These are phyloP conservation scores for Thoracochromis brauschi DNA, from an alignment of 2,113 vertebrate species.

Conservation along the genomic window DNA sequence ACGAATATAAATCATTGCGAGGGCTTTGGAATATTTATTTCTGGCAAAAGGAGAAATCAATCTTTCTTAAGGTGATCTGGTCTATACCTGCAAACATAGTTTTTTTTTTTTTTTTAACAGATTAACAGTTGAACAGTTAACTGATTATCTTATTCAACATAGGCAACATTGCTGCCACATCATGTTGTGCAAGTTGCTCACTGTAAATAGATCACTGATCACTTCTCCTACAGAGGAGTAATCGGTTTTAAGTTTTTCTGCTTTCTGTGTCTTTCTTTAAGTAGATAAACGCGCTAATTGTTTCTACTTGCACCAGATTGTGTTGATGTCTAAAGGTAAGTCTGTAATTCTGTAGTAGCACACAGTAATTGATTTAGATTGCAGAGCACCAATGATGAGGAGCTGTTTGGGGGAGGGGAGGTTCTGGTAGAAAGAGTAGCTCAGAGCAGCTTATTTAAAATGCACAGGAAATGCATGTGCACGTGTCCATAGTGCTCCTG, in stretches of 20 bases:
- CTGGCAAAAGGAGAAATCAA: neutral
- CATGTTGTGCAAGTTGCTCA: neutral
- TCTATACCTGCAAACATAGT: neutral
- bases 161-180: neutral
- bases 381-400: neutral
- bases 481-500: neutral
- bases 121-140: neutral
- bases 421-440: neutral
- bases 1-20: neutral
- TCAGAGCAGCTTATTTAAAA: neutral
- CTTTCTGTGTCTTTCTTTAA: neutral
- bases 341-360: neutral
- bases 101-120: neutral
- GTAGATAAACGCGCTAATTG: rapidly evolving
- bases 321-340: neutral
- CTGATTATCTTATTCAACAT: neutral
- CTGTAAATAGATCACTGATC: neutral
- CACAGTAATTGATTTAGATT: neutral
- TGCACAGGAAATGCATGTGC: neutral
- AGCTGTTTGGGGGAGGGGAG: neutral
- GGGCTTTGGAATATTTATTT: neutral
- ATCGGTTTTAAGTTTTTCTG: neutral
- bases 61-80: neutral
- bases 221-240: neutral
- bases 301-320: neutral